These are phyloP conservation scores for Copidosoma aretas DNA, from an alignment of 2,888 invertebrate genomes.

Conservation along the genomic window DNA sequence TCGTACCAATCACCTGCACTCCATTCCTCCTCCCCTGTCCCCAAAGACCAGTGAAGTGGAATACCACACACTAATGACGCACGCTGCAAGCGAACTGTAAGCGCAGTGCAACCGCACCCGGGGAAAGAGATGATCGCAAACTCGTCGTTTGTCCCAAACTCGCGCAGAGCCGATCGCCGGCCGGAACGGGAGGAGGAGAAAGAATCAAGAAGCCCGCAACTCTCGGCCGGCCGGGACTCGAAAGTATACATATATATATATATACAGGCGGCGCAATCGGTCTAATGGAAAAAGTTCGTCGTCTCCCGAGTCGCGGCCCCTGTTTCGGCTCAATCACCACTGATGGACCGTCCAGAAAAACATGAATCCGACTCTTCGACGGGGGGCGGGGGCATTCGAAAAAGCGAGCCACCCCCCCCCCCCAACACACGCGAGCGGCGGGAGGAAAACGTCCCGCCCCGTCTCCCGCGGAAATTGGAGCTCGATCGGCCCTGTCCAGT, in stretches of 20 bases:
- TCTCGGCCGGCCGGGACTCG: background rate
- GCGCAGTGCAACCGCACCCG: background rate
- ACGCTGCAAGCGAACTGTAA: constrained; percentile 14
- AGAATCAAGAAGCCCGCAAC: too few relatives aligned
- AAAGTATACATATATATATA: background rate
- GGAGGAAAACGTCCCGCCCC: background rate
- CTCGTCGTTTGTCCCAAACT: too few relatives aligned
- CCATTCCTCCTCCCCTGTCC: too few relatives aligned
- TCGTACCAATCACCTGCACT: too few relatives aligned
- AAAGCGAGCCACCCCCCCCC: too few relatives aligned
- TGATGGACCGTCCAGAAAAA: background rate
- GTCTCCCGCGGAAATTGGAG: constrained; percentile 19
- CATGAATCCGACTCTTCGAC: background rate
- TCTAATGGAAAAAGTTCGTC: background rate
- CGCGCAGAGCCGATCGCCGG: too few relatives aligned
- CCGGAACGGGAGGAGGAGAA: background rate
- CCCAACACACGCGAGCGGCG: too few relatives aligned
- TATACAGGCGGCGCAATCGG: background rate
- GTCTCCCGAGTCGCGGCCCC: background rate
- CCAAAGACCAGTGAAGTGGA: too few relatives aligned
- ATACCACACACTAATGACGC: constrained; percentile 36
- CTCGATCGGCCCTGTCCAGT: constrained; percentile 18
- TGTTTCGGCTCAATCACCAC: background rate
- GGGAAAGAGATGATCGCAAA: too few relatives aligned
- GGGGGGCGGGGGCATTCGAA: background rate